Evolutionary conservation across 2,888 invertebrate genomes (phyloP).

Genomic region (Epinotia demarniana): DNA sequence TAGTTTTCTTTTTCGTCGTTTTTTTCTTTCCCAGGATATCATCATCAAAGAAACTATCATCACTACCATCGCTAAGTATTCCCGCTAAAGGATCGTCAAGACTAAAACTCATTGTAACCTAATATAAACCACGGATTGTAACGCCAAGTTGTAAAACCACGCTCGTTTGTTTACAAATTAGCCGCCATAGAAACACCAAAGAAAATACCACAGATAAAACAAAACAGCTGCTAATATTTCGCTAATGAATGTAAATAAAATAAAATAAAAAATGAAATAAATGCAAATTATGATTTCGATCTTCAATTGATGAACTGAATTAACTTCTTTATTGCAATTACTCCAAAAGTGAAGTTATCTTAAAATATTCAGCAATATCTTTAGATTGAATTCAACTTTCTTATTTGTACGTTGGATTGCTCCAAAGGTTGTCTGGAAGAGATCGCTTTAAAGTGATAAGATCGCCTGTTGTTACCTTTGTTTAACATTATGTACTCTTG

Average conservation of each 20-base stretch:
- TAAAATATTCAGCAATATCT: no score
- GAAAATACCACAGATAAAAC: not conserved
- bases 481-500: no score
- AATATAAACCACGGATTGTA: conserved; percentile 16
- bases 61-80: conserved; percentile 87
- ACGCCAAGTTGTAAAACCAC: conserved; percentile 9
- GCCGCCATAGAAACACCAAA: conserved; percentile 58
- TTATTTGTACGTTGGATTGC: no score
- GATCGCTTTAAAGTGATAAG: no score
- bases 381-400: no score
- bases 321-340: not conserved
- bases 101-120: conserved; percentile 81
- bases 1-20: conserved; percentile 64
- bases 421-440: no score
- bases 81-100: conserved; percentile 87
- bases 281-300: not conserved
- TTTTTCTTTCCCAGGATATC: conserved; percentile 81
- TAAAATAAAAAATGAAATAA: no score
- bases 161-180: conserved; percentile 62
- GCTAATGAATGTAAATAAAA: no score
- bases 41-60: conserved; percentile 89
- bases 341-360: no score
- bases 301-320: not conserved
- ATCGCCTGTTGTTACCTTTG: no score
- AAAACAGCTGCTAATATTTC: not conserved